These are phyloP conservation scores for Denticeps clupeoides DNA, from an alignment of 2,797 vertebrate genomes.

Conservation along the genomic window DNA sequence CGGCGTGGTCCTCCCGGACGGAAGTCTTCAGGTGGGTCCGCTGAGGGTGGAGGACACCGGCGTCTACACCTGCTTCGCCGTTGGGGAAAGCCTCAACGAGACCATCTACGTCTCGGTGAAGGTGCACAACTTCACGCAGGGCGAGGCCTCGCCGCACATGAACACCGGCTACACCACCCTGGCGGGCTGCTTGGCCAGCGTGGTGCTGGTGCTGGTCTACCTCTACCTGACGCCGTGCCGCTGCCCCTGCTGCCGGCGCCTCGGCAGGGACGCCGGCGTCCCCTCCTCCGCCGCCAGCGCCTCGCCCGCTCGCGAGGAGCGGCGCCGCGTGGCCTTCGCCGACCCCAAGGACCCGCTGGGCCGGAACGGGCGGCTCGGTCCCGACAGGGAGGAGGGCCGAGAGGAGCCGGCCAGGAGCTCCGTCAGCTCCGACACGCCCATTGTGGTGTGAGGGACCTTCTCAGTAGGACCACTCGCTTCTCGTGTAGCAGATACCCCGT, in stretches of 20 bases:
- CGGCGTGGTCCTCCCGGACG: conserved; percentile 56
- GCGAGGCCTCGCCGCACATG: conserved; percentile 63
- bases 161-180: conserved; percentile 95
- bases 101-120: conserved; percentile 82
- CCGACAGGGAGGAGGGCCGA: conserved; percentile 58
- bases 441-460: conserved; percentile 84
- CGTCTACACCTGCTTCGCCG: conserved; percentile 80
- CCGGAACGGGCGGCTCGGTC: conserved; percentile 87
- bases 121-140: conserved; percentile 83
- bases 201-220: conserved; percentile 92
- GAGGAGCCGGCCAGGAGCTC: conserved; percentile 85
- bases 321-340: conserved; percentile 70
- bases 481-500: too few species aligned
- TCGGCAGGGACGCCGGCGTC: conserved; percentile 76
- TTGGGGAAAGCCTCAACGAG: conserved; percentile 76
- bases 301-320: conserved; percentile 75
- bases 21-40: conserved; percentile 63
- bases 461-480: too few species aligned
- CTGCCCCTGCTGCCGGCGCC: conserved; percentile 76
- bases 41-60: conserved; percentile 72
- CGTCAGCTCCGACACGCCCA: conserved; percentile 92
- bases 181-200: conserved; percentile 89
- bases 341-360: conserved; percentile 72
- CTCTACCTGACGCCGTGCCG: conserved; percentile 92
- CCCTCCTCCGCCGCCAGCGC: conserved; percentile 90